Base-by-base conservation (phyloP, 2,888 invertebrate species). In the Coleophora deauratella region DNA sequence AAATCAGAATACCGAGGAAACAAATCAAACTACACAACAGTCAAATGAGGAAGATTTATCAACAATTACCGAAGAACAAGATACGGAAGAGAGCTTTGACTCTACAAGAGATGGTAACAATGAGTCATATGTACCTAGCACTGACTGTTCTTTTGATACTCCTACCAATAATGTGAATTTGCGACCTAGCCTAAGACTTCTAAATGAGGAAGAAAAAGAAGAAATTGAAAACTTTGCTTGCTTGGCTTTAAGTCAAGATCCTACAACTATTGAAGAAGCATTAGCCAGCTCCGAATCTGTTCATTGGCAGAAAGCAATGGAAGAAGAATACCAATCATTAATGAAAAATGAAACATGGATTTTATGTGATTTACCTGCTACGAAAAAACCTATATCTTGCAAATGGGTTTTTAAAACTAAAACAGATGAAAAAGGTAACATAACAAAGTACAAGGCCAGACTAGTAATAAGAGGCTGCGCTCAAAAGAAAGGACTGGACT, bases 331-430 rank as follows among this genome's bases (percentile, higher is more conserved):
- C 31, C 10, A 47, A 2, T 46, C 46, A 8, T 34, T 50, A 8
- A n/a, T 45, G 2, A 31, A 48, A 33, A 53, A 50, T 33, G 40
- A 52, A 2, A 52, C 52, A 9, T 51, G 51, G 51, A 28, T 9
- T 9, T 11, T 50, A n/a, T 35, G 32, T 4, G 38, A 46, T 10
- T 33, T 45, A 34, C 52, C 54, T 13, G 6, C n/a, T 32, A 36
- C 33, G 2, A 54, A 52, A 40, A 47, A 37, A 9, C 38, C 40
- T 3, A 40, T 50, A 38, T 51, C 48, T 10, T 47, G 48, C 30
- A 50, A 51, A 41, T 53, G 53, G 51, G 46, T 56, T 6, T 52
- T 33, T 34, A 54, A 52, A 42, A 52, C 43, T 1, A n/a, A n/a
- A n/a, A n/a, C n/a, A n/a, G n/a, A n/a, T n/a, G n/a, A n/a, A n/a